Evolutionary conservation across 2,888 invertebrate genomes (phyloP), one percentile per base, ranked within the genome.

Genomic region (Drosophila phalerata): DNA sequence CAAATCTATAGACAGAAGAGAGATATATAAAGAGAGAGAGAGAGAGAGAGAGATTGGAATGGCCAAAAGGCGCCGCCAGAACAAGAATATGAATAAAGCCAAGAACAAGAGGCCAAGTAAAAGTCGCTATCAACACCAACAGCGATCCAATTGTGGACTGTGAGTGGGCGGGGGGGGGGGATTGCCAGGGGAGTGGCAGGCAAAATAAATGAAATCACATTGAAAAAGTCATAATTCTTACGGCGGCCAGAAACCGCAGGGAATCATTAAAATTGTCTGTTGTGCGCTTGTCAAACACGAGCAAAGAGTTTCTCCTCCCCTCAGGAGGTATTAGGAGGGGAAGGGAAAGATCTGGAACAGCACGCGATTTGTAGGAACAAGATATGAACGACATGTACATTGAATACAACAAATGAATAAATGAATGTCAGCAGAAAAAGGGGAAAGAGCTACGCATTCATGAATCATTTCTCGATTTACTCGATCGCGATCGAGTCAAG

Each of bases 311-410:
- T 5, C 17, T 11, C 30, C 19, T 15, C 32, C 32, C 37, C 25
- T 19, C 34, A 64, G 10, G 11, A 30, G 30, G n/a, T 6, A 58
- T 48, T 19, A 48, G 13, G 37, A 22, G 43, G 25, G 25, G 49
- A 47, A 42, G 37, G 30, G 63, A 49, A 56, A 40, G 51, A 49
- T 72, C 60, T 42, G 72, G 66, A 57, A 65, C 58, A 85, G 88
- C 85, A 86, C 77, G 85, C 86, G 88, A 85, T 85, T 85, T 85
- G 86, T 85, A 79, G 68, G 73, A 86, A 88, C 85, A 88, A 79
- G 88, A 85, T 88, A 83, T 71, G 77, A 86, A 84, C 88, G 88
- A 88, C 85, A 85, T 85, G 88, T 85, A 85, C 84, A 85, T 74
- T 80, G 79, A 79, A 81, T 85, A 85, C 78, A 69, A 77, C 79